These are phyloP conservation scores for Cataglyphis altisquamis DNA, from an alignment of 2,888 invertebrate species.

Conservation along the genomic window DNA sequence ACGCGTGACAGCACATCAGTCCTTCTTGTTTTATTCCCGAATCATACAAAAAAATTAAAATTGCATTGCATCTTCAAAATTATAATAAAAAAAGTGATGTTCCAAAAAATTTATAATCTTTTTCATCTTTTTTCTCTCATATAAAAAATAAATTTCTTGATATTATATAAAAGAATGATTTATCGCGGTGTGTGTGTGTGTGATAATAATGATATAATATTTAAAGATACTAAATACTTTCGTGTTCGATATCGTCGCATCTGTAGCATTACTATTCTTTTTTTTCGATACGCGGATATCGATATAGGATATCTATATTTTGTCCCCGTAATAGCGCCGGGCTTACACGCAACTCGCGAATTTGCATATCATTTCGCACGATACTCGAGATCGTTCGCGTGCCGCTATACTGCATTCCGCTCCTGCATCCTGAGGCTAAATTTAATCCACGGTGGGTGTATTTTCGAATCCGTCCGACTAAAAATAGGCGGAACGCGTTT, in stretches of 20 bases:
- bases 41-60: background rate
- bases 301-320: background rate
- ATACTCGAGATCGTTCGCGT: slow-evolving; percentile 62
- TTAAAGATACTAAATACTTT: background rate
- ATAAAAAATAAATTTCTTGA: background rate
- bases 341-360: slow-evolving; percentile 18
- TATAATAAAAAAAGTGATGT: background rate
- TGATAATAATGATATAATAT: background rate
- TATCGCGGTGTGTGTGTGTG: background rate
- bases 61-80: background rate
- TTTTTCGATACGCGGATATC: background rate
- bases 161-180: background rate
- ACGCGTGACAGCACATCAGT: background rate
- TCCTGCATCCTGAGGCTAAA: slow-evolving; percentile 73
- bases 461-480: slow-evolving; percentile 76
- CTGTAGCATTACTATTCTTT: background rate
- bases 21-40: background rate
- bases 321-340: background rate
- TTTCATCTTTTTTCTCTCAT: background rate
- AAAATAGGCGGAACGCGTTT: slow-evolving; percentile 77
- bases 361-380: slow-evolving; percentile 62
- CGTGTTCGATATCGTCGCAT: background rate
- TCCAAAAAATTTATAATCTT: background rate
- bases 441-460: slow-evolving; percentile 77
- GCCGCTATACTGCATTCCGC: slow-evolving; percentile 70